A percentile compares a stretch with the other conserved stretches of the same genome.
Conservation (phyloP, 2,113 vertebrate genomes). For the Cyanoderma ruficeps region DNA sequence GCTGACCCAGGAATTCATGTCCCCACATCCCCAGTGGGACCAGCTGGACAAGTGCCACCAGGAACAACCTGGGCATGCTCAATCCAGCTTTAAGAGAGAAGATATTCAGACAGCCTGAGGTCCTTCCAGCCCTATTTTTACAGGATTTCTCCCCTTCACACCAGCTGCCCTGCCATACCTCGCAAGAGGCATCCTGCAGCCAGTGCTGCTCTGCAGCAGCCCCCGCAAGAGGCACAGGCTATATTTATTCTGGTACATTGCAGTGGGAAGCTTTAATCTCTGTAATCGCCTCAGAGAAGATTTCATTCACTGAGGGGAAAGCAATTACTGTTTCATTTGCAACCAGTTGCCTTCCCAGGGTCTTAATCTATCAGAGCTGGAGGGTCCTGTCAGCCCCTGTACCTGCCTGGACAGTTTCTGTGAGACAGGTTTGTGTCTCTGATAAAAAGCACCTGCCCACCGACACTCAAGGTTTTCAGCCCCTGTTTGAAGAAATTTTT, state of each 20-base stretch:
- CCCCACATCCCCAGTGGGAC: not conserved
- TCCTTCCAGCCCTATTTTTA: not conserved
- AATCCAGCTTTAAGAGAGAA: not conserved
- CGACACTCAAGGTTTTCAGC: not conserved
- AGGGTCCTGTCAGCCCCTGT: constrained; percentile 26
- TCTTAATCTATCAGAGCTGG: constrained; percentile 40
- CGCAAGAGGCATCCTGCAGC: not conserved
- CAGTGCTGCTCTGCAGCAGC: not conserved
- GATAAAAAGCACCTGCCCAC: not conserved
- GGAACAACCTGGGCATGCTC: not conserved
- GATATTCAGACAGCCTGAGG: not conserved
- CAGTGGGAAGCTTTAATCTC: constrained; percentile 74
- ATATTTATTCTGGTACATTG: constrained; percentile 71
- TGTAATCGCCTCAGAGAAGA: constrained; percentile 76
- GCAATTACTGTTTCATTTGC: constrained; percentile 78
- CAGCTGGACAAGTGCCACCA: not conserved
- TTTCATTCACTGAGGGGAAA: constrained; percentile 76
- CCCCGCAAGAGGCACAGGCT: constrained; percentile 53
- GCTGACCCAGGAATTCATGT: not conserved
- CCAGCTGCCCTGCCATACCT: not conserved
- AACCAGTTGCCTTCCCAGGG: constrained; percentile 54
- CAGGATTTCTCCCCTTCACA: not conserved
- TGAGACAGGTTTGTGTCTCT: not conserved
- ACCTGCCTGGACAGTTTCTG: not conserved
- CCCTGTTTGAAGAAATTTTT: not conserved